These are phyloP conservation scores for Phoxinus phoxinus DNA, from an alignment of 2,113 vertebrate genomes.

Conservation along the genomic window DNA sequence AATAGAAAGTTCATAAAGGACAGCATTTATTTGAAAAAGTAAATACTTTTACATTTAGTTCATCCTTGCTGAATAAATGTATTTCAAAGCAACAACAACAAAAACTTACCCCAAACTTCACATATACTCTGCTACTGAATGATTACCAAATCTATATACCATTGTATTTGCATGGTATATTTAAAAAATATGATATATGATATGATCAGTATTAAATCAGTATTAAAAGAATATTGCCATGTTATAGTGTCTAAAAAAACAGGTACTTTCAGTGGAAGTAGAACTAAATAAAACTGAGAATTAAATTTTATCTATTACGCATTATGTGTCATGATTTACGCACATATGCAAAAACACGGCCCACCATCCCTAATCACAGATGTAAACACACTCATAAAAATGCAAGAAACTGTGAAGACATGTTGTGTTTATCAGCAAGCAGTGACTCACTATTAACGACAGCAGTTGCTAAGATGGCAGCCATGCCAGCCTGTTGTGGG, in stretches of 20 bases:
- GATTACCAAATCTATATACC: background rate
- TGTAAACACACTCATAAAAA: constrained; percentile 8
- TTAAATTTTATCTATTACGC: background rate
- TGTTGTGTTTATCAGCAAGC: constrained; percentile 8
- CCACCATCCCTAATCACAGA: constrained; percentile 2
- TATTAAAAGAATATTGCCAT: background rate
- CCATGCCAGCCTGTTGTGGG: constrained; percentile 97
- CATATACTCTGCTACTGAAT: background rate
- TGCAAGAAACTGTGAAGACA: background rate
- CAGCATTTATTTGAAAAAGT: too few relatives aligned
- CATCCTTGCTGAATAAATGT: background rate
- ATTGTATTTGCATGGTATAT: background rate
- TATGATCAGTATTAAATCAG: background rate
- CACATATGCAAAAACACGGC: background rate
- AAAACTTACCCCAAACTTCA: background rate
- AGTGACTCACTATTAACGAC: constrained; percentile 92
- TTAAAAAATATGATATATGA: background rate
- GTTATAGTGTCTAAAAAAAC: background rate
- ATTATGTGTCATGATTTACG: background rate
- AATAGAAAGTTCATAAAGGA: background rate
- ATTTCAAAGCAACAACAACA: background rate
- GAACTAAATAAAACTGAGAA: background rate
- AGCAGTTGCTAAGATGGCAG: constrained; percentile 92
- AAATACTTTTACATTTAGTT: background rate
- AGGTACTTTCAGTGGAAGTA: background rate